These are phyloP conservation scores for Cyaniris semiargus DNA, from an alignment of 2,888 invertebrate species.

Conservation along the genomic window DNA sequence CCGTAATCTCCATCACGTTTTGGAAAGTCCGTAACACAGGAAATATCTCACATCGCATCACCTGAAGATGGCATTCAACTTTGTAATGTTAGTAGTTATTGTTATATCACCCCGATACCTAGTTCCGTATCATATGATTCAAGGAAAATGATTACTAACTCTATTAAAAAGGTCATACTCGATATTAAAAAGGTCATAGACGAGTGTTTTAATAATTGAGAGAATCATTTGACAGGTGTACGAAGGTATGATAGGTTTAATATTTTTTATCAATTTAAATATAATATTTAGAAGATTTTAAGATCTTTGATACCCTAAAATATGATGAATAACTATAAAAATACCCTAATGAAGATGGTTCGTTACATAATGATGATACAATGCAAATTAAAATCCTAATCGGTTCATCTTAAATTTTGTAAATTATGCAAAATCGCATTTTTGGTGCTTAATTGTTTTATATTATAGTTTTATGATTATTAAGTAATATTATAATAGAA, in stretches of 20 bases:
- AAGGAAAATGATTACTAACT: background rate
- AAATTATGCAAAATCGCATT: slow-evolving; percentile 1
- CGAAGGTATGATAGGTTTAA: too few relatives aligned
- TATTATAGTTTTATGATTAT: slow-evolving; percentile 3
- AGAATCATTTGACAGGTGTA: too few relatives aligned
- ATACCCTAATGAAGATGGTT: background rate
- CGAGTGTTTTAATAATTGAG: too few relatives aligned
- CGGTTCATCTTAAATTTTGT: background rate
- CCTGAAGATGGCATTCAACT: slow-evolving; percentile 24
- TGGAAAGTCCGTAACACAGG: slow-evolving; percentile 25
- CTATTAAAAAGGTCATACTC: too few relatives aligned
- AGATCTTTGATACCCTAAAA: background rate
- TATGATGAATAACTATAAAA: background rate
- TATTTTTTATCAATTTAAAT: too few relatives aligned
- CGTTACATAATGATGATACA: background rate
- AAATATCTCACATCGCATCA: slow-evolving; percentile 21
- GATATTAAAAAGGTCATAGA: too few relatives aligned
- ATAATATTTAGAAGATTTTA: background rate
- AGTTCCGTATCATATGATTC: background rate
- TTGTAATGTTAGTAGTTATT: background rate
- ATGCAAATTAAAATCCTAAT: background rate
- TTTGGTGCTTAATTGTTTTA: background rate
- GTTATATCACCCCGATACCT: slow-evolving; percentile 14
- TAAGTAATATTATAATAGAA: slow-evolving; percentile 8
- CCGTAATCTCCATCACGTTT: slow-evolving; percentile 28